Base-by-base conservation (phyloP, 2,888 invertebrate species). In the Sceliomorpha sp. region DNA sequence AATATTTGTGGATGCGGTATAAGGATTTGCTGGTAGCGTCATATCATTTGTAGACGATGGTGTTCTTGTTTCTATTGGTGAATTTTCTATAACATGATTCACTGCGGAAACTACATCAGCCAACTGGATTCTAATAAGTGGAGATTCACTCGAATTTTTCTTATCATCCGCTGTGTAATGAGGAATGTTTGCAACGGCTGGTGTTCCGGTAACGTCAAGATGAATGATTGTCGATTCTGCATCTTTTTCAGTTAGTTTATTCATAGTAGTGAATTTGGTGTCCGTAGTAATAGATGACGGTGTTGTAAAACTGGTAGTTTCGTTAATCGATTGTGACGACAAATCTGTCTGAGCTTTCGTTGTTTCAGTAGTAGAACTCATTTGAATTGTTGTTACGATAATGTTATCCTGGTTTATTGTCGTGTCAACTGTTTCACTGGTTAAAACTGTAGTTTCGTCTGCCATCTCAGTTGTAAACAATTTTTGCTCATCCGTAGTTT, bases 111-210 rank as follows among this genome's bases (percentile, higher is more conserved):
- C 68, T 4, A 80, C 73, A 51, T 82, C 77, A 5, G 75, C 74
- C 32, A 80, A 36, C 44, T 82, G 75, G 53, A 82, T 82, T 48
- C 80, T 75, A 3, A 79, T 80, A 1, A 82, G 67, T 4, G 78
- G 74, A 31, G 80, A 80, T 55, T 82, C 77, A 1, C 62, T 73
- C 1, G 56, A 51, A 47, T 64, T 37, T 1, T 68, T 70, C 37
- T 29, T 31, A 12, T 58, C 17, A 42, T 55, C 53, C 3, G 63
- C 42, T 5, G 56, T 42, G 0, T 24, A 24, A 26, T 63, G 70
- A 8, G 70, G 56, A 26, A 58, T 56, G 10, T 51, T 74, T 6
- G 37, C 3, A 32, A 68, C 60, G 14, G 70, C 42, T 14, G 69
- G 31, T 13, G 51, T 15, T 27, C 70, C 74, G 20, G 75, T 76